A percentile compares a stretch with the other conserved stretches of the same genome.
Conservation (phyloP, 1,140 invertebrate genomes). For the Oscheius sp. region DNA sequence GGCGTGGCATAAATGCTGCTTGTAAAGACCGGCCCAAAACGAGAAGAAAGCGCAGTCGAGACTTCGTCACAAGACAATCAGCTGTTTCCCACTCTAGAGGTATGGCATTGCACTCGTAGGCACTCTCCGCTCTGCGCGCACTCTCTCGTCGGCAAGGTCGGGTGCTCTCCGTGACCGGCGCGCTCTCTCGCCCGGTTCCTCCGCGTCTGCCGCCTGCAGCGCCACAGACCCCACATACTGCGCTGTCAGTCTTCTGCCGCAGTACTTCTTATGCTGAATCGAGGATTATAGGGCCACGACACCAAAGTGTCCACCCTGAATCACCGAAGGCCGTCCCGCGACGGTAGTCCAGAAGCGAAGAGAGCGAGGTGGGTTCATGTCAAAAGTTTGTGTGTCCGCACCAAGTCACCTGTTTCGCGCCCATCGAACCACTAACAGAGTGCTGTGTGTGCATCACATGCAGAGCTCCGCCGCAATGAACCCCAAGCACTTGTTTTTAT, state of each 20-base stretch:
- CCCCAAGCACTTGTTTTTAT: too few relatives aligned
- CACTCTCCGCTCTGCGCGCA: neutral
- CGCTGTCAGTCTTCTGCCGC: conserved; percentile 10
- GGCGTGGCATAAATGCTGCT: neutral
- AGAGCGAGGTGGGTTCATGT: neutral
- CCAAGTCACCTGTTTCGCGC: neutral
- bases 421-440: conserved; percentile 4
- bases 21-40: neutral
- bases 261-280: conserved; percentile 9
- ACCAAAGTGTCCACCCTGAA: conserved; percentile 11
- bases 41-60: neutral
- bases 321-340: neutral
- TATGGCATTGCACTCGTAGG: neutral
- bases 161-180: neutral
- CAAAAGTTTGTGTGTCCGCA: neutral
- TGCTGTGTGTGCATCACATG: neutral
- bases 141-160: neutral
- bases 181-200: neutral
- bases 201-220: neutral
- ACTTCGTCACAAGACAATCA: conserved; percentile 5
- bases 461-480: neutral
- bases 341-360: conserved; percentile 10
- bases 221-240: neutral
- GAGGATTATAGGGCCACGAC: conserved; percentile 7
- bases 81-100: conserved; percentile 1